Evolutionary conservation across 2,888 invertebrate species (phyloP), one percentile per base, ranked within the genome.

Genomic region (Hirtodrosophila duncani): DNA sequence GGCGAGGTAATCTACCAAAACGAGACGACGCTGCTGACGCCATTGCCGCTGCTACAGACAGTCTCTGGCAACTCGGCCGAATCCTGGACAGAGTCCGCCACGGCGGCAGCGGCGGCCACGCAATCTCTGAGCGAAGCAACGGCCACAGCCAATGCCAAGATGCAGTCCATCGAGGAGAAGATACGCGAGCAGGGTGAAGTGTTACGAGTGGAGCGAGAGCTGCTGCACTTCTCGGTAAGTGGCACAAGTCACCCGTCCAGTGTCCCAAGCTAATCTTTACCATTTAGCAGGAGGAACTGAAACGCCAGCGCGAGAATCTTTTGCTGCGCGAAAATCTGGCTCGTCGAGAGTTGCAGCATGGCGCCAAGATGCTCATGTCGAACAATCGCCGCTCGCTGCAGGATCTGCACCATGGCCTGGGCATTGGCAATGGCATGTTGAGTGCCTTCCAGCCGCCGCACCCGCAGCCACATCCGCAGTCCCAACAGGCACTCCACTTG

Each of bases 151-250:
- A 67, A 89, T 58, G 88, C 89, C 14, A 89, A 91, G 74, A 90
- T 91, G 64, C 89, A 90, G 56, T 88, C 88, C 49, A 89, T 91
- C 67, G 91, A 92, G 75, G 90, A 89, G 79, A 90, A 91, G 81
- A 88, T 91, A 55, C 90, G 91, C 45, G 90, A 91, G 59, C 91
- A 91, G 82, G 92, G 92, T 88, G 92, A 93, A 85, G 92, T 94
- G 13, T 88, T 94, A 20, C 91, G 93, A 63, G 93, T 94, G 59
- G 94, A 94, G 87, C 90, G 93, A 30, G 94, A 94, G 85, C 88
- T 94, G 1, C 85, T 93, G 3, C 93, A 94, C 26, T 78, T 83
- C 27, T 77, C 75, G 75, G 75, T 75, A 41, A 56, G 74, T 38
- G n/a, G n/a, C n/a, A n/a, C n/a, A n/a, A n/a, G n/a, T n/a, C n/a